phyloP scores from a whole-genome alignment of 2,888 invertebrate species.

The Monochamus alternatus region DNA sequence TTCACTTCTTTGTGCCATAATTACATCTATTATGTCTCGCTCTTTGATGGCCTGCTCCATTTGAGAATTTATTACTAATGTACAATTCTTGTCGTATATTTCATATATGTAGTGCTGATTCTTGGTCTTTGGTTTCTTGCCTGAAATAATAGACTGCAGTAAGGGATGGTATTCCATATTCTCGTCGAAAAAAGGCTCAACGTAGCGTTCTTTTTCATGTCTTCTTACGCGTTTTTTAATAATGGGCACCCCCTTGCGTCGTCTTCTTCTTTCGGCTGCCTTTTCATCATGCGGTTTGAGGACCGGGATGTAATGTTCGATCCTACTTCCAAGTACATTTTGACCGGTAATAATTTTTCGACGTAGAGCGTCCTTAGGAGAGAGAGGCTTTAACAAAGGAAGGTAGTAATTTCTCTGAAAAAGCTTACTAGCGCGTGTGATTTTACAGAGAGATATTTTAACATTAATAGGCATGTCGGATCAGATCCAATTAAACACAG shows the following conservation, averaged over 20 bases:
- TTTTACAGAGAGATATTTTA: slow-evolving; percentile 79
- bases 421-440: slow-evolving; percentile 85
- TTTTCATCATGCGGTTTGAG: slow-evolving; percentile 72
- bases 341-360: slow-evolving; percentile 86
- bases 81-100: slow-evolving; percentile 80
- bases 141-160: slow-evolving; percentile 70
- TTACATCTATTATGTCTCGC: slow-evolving; percentile 83
- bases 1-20: slow-evolving; percentile 83
- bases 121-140: slow-evolving; percentile 72
- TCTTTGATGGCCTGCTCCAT: slow-evolving; percentile 84
- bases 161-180: slow-evolving; percentile 65
- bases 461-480: slow-evolving; percentile 66
- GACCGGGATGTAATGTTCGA: slow-evolving; percentile 86
- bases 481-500: slow-evolving; percentile 14
- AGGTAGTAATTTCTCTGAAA: slow-evolving; percentile 88
- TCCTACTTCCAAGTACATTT: slow-evolving; percentile 73
- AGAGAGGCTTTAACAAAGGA: slow-evolving; percentile 85
- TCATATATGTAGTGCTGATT: slow-evolving; percentile 81
- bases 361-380: slow-evolving; percentile 85
- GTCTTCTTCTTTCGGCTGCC: slow-evolving; percentile 58
- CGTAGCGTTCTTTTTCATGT: slow-evolving; percentile 62
- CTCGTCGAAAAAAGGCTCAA: slow-evolving; percentile 66
- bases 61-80: slow-evolving; percentile 80
- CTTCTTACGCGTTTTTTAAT: slow-evolving; percentile 66
- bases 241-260: slow-evolving; percentile 67